Base-by-base conservation (phyloP, 2,797 vertebrate species). In the Sebastes minor region DNA sequence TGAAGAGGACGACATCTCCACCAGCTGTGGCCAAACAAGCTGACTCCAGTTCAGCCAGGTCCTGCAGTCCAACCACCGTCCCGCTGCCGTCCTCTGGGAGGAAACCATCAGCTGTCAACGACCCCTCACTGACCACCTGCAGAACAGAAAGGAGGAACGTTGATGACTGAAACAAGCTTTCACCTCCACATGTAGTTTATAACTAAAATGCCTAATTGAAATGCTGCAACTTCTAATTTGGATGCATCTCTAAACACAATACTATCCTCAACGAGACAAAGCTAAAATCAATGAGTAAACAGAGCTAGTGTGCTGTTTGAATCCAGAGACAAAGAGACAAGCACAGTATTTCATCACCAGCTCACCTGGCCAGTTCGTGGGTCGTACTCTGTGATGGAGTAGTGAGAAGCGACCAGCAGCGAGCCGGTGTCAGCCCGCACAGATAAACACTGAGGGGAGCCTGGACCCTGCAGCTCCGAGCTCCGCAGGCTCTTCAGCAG, bases 1-100 rank as follows among this genome's bases (percentile, higher is more conserved):
- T 97, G 86, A 96, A 99, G 5, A 99, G 91, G 11, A 99, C 80
- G 42, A 99, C 97, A 7, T 99, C 98, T 5, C 98, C 98, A 1
- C 87, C 93, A 6, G 96, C 94, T 8, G 97, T 98, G 74, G 97
- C 97, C 89, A 99, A 87, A 92, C 98, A 99, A 1, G 96, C 96
- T 0, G 96, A 96, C 74, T 98, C 97, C 7, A 96, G 96, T 55
- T 98, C 98, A 8, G 97, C 95, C 71, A 99, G 86, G 82, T 98
- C 97, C 94, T 99, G 96, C 0, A 99, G 88, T 8, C 96, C 97
- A 5, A 99, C 93, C 1, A 99, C 93, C 59, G 38, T 25, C 1
- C 97, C 97, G 10, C 95, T 96, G 76, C 97, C 97, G 53, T 99
- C 97, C 57, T 97, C 94, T 0, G 97, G 95, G 49, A 99, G 94